phyloP scores from a whole-genome alignment of 2,888 invertebrate species.

The Cosmia pyralina region DNA sequence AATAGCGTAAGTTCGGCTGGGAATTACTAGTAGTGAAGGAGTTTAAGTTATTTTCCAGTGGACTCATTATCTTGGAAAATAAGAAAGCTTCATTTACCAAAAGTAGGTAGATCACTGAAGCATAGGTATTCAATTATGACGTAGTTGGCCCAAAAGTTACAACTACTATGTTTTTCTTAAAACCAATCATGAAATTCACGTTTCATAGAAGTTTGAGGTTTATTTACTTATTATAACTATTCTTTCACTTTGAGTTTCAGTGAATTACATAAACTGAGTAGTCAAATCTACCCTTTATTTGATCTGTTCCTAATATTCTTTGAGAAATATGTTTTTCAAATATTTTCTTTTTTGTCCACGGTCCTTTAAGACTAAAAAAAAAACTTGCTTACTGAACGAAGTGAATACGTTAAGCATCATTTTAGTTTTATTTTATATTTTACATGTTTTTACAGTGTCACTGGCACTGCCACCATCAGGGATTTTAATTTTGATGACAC shows the following conservation, averaged over 20 bases:
- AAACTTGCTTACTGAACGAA: background rate
- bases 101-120: slow-evolving; percentile 9
- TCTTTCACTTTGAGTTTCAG: background rate
- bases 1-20: too few relatives aligned
- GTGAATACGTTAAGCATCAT: background rate
- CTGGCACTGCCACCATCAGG: too few relatives aligned
- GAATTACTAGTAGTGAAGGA: background rate
- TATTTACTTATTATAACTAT: background rate
- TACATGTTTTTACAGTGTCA: too few relatives aligned
- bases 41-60: background rate
- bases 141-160: background rate
- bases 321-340: background rate
- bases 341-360: background rate
- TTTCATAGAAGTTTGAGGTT: slow-evolving; percentile 1
- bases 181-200: slow-evolving; percentile 2
- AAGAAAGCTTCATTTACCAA: background rate
- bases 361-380: background rate
- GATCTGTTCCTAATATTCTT: background rate
- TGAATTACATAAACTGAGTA: background rate
- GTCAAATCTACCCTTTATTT: background rate
- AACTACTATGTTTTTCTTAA: slow-evolving; percentile 6
- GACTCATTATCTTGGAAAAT: background rate
- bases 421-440: too few relatives aligned
- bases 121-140: slow-evolving; percentile 2
- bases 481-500: too few relatives aligned